Percentiles rank a stretch among this genome's conserved stretches.
Conservation (phyloP, 2,113 vertebrate species). For the Microcebus ravelobensis region DNA sequence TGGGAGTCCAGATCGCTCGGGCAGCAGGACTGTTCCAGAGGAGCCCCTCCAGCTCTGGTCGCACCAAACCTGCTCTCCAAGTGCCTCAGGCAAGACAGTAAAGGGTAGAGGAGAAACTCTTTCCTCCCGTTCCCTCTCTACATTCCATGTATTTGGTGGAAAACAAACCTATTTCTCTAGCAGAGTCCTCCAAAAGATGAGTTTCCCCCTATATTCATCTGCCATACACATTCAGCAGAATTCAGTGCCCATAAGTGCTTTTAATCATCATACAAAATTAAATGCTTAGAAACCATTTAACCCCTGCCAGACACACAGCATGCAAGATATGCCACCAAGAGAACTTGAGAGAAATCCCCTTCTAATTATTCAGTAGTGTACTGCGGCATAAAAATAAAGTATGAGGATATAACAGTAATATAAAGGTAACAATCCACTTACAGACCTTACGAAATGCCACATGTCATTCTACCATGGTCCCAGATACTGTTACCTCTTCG, state of each 20-base stretch:
- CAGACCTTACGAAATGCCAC: background rate
- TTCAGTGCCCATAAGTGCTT: background rate
- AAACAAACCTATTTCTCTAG: background rate
- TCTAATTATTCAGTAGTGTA: background rate
- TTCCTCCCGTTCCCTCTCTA: background rate
- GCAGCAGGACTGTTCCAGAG: background rate
- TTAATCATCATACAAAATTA: background rate
- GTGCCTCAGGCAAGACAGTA: background rate
- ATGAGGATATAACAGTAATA: background rate
- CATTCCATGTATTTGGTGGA: background rate
- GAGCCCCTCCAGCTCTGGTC: background rate
- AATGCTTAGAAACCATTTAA: background rate
- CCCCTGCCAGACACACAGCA: background rate
- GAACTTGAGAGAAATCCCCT: background rate
- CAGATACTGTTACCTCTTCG: background rate
- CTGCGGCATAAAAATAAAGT: background rate
- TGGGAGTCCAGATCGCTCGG: background rate
- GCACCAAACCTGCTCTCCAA: background rate
- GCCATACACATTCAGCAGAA: background rate
- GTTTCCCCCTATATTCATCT: background rate
- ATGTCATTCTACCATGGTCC: background rate
- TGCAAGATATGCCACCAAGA: background rate
- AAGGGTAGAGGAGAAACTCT: background rate
- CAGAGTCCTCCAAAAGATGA: background rate
- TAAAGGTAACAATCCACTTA: background rate